These are phyloP conservation scores for Automeris io DNA, from an alignment of 2,888 invertebrate genomes.

Conservation along the genomic window DNA sequence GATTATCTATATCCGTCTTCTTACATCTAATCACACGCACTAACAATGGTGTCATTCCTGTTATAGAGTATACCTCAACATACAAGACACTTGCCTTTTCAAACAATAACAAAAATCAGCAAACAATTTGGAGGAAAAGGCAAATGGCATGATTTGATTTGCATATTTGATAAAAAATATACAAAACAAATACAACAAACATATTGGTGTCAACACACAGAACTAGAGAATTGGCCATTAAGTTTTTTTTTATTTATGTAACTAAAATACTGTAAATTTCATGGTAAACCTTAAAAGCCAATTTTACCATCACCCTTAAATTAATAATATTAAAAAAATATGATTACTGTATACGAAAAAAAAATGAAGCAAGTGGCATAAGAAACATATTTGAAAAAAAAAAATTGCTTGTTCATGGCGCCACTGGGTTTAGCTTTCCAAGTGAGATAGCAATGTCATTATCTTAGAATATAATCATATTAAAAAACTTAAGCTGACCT, in stretches of 20 bases:
- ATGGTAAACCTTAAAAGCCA: slow-evolving; percentile 25
- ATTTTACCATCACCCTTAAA: slow-evolving; percentile 56
- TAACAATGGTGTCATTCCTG: slow-evolving; percentile 64
- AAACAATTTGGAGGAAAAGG: too few species aligned
- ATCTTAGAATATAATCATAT: too few species aligned
- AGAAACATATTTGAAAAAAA: too few species aligned
- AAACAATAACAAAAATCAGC: too few species aligned
- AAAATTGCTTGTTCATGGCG: too few species aligned
- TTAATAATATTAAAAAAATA: slow-evolving; percentile 33
- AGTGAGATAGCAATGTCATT: too few species aligned
- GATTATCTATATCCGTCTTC: slow-evolving; percentile 28
- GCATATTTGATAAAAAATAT: slow-evolving; percentile 14
- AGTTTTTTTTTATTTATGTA: neutral
- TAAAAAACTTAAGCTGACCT: too few species aligned
- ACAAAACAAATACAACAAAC: slow-evolving; percentile 39
- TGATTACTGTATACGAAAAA: slow-evolving; percentile 21
- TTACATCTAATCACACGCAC: slow-evolving; percentile 57
- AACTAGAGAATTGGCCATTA: slow-evolving; percentile 38
- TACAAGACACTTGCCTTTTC: neutral
- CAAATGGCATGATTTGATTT: neutral
- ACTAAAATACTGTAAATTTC: slow-evolving; percentile 12
- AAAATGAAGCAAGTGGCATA: slow-evolving; percentile 19
- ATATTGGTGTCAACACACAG: slow-evolving; percentile 50
- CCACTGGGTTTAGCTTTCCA: too few species aligned
- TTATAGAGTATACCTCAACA: slow-evolving; percentile 38